These are phyloP conservation scores for Drosophila anomalata DNA, from an alignment of 2,888 invertebrate genomes.

Conservation along the genomic window DNA sequence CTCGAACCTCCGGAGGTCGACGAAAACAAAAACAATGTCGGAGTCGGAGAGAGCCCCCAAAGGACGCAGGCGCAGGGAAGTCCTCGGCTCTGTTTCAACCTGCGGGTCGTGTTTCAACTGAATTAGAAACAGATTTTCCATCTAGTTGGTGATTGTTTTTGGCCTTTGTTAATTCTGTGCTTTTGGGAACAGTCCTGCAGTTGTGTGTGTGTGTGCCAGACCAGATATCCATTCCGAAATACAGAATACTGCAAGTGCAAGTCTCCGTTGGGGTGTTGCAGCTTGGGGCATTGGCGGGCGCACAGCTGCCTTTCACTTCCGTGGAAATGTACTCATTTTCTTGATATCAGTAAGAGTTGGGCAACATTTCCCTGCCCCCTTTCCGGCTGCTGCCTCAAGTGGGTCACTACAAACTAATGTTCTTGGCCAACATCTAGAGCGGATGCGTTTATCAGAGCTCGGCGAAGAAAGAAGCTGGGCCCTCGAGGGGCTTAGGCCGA, in stretches of 20 bases:
- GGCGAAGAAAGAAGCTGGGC: neutral
- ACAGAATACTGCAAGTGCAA: conserved; percentile 16
- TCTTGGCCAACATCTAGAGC: conserved; percentile 63
- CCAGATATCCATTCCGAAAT: conserved; percentile 41
- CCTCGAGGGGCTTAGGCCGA: conserved; percentile 7
- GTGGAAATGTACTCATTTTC: conserved; percentile 12
- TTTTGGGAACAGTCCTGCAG: conserved; percentile 69
- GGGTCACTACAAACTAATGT: conserved; percentile 69
- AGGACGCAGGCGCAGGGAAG: conserved; percentile 36
- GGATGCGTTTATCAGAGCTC: conserved; percentile 66
- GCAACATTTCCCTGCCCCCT: conserved; percentile 20
- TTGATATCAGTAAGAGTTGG: conserved; percentile 11
- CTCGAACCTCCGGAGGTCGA: conserved; percentile 9
- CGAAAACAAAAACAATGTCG: conserved; percentile 28
- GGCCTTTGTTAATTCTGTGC: conserved; percentile 34
- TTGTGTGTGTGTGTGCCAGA: conserved; percentile 59
- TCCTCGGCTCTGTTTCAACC: conserved; percentile 12
- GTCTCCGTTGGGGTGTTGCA: conserved; percentile 21
- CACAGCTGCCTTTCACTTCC: neutral
- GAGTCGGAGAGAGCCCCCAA: conserved; percentile 6
- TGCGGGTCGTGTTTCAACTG: conserved; percentile 17
- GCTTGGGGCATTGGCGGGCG: conserved; percentile 17
- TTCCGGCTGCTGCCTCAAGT: conserved; percentile 48
- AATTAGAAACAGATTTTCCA: conserved; percentile 1
- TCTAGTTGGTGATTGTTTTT: conserved; percentile 34